phyloP scores from a whole-genome alignment of 2,113 vertebrate species.

The Festucalex cinctus region DNA sequence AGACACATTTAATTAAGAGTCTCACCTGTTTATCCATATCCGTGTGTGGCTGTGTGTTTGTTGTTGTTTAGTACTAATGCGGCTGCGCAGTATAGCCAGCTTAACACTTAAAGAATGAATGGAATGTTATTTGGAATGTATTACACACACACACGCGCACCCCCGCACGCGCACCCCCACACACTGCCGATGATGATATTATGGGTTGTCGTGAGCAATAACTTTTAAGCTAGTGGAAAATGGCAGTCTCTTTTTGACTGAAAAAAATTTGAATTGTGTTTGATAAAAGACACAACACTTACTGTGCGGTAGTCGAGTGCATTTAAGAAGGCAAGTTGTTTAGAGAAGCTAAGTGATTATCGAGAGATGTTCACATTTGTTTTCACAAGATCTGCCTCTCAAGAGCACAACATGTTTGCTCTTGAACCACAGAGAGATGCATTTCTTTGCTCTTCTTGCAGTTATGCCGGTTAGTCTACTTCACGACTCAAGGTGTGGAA shows the following conservation, averaged over 20 bases:
- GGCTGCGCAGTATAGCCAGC: slow-evolving; percentile 51
- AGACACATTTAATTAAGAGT: slow-evolving; percentile 13
- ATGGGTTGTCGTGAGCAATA: not conserved
- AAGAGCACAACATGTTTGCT: slow-evolving; percentile 1
- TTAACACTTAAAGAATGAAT: slow-evolving; percentile 72
- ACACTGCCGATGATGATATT: not conserved
- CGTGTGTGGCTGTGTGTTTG: slow-evolving; percentile 1
- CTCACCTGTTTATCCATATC: not conserved
- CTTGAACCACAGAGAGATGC: slow-evolving; percentile 15
- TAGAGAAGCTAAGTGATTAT: slow-evolving; percentile 24
- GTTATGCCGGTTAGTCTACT: slow-evolving; percentile 57
- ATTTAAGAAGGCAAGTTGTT: slow-evolving; percentile 20
- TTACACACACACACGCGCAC: slow-evolving; percentile 25
- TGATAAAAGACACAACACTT: not conserved
- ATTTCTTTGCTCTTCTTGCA: slow-evolving; percentile 33
- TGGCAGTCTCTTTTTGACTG: not conserved
- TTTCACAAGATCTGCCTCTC: slow-evolving; percentile 30
- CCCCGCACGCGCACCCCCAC: slow-evolving; percentile 26
- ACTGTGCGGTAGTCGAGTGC: not conserved
- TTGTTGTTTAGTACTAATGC: slow-evolving; percentile 21
- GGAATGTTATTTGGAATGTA: slow-evolving; percentile 71
- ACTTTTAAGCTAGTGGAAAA: not conserved
- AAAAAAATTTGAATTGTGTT: not conserved
- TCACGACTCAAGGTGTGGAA: slow-evolving; percentile 49
- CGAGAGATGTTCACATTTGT: slow-evolving; percentile 10